These are phyloP conservation scores for Mya arenaria DNA, from an alignment of 1,140 invertebrate genomes.

Conservation along the genomic window DNA sequence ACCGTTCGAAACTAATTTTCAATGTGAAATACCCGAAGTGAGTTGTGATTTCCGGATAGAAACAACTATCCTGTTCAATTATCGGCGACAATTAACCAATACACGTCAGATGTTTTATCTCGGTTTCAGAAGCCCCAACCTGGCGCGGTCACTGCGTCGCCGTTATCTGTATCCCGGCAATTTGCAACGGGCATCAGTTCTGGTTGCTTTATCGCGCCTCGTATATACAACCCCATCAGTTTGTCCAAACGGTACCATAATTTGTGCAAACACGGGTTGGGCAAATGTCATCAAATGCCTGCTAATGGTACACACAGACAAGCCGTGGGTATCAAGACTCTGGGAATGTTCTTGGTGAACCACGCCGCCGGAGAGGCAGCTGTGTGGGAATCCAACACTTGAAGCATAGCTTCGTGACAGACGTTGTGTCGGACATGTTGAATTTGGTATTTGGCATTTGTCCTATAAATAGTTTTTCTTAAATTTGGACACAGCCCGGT, in stretches of 20 bases:
- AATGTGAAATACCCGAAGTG: neutral
- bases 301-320: too few relatives aligned
- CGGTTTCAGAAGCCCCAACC: too few relatives aligned
- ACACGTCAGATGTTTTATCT: neutral
- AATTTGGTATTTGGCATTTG: too few relatives aligned
- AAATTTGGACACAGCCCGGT: too few relatives aligned
- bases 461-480: too few relatives aligned
- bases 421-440: too few relatives aligned
- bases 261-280: conserved; percentile 30
- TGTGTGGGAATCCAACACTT: too few relatives aligned
- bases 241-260: conserved; percentile 8
- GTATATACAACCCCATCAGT: conserved; percentile 6
- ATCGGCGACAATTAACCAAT: neutral
- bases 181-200: neutral
- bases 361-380: too few relatives aligned
- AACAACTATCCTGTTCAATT: neutral
- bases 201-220: conserved; percentile 22
- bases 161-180: neutral
- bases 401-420: too few relatives aligned
- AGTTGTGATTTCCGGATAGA: neutral
- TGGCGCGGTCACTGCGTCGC: too few relatives aligned
- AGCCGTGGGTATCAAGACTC: too few relatives aligned
- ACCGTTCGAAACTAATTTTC: neutral
- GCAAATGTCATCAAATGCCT: conserved; percentile 11
- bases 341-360: too few relatives aligned